A percentile compares a stretch with the other conserved stretches of the same genome.
Conservation (phyloP, 2,888 invertebrate genomes). For the Xanthorhoe spadicearia region DNA sequence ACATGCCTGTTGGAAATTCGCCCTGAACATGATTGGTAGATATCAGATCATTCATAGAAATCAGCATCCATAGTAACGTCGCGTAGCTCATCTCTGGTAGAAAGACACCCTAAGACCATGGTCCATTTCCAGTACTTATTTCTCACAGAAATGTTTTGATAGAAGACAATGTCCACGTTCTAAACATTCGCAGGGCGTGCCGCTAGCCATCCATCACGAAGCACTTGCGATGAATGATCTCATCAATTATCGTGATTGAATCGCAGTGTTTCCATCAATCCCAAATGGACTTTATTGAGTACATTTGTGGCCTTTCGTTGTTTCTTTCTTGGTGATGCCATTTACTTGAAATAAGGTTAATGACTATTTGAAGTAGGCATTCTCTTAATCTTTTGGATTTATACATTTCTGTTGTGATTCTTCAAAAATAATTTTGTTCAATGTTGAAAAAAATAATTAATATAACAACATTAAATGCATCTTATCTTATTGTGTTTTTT, state of each 20-base stretch:
- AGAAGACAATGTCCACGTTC: constrained; percentile 22
- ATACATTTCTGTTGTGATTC: neutral
- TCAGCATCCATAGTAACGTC: too few relatives aligned
- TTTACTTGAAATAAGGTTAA: neutral
- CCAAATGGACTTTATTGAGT: constrained; percentile 18
- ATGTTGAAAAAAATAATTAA: too few relatives aligned
- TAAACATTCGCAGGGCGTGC: constrained; percentile 23
- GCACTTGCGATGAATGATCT: constrained; percentile 27
- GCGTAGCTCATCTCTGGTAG: too few relatives aligned
- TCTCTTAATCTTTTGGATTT: neutral
- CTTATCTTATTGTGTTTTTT: too few relatives aligned
- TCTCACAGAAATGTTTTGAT: constrained; percentile 13
- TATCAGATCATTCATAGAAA: too few relatives aligned
- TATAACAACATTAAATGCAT: too few relatives aligned
- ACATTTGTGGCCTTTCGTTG: constrained; percentile 3
- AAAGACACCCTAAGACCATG: too few relatives aligned
- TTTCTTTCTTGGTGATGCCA: constrained; percentile 2
- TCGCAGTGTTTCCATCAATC: constrained; percentile 29
- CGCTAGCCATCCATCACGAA: constrained; percentile 25
- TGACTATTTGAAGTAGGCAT: neutral
- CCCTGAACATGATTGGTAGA: too few relatives aligned
- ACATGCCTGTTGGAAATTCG: too few relatives aligned
- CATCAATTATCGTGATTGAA: constrained; percentile 33
- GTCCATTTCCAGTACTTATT: too few relatives aligned
- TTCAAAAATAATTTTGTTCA: neutral